Evolutionary conservation across 1,140 invertebrate species (phyloP).

Genomic region (Caerostris darwini): DNA sequence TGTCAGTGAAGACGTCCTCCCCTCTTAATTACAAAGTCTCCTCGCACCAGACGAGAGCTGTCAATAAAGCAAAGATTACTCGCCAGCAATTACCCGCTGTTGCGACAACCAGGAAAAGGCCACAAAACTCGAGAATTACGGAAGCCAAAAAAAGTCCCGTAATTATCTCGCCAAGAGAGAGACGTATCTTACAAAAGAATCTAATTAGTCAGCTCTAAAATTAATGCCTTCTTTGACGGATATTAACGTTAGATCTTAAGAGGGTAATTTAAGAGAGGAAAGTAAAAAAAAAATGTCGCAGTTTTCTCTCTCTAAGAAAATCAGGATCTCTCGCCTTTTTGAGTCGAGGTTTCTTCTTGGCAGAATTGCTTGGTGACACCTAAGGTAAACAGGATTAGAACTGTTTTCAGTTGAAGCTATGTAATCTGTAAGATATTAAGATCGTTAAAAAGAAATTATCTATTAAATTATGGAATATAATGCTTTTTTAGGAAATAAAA

Average conservation of each 20-base stretch:
- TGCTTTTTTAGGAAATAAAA: too few species aligned
- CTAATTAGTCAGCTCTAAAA: conserved; percentile 57
- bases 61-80: conserved; percentile 55
- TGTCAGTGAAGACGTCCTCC: conserved; percentile 5
- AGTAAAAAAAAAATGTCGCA: background rate
- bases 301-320: background rate
- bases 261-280: conserved; percentile 22
- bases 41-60: conserved; percentile 51
- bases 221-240: conserved; percentile 61
- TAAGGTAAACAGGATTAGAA: background rate
- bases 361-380: background rate
- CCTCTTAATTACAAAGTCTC: conserved; percentile 47
- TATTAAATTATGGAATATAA: too few species aligned
- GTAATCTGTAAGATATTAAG: too few species aligned
- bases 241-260: conserved; percentile 56
- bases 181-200: conserved; percentile 61
- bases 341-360: background rate
- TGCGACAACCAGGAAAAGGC: conserved; percentile 10
- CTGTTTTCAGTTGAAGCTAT: background rate
- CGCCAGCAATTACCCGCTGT: conserved; percentile 33
- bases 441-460: too few species aligned
- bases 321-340: background rate
- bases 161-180: conserved; percentile 51
- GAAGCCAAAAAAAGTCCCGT: conserved; percentile 19
- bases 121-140: conserved; percentile 2